phyloP scores from a whole-genome alignment of 2,113 vertebrate species.

The Lepisosteus osseus region DNA sequence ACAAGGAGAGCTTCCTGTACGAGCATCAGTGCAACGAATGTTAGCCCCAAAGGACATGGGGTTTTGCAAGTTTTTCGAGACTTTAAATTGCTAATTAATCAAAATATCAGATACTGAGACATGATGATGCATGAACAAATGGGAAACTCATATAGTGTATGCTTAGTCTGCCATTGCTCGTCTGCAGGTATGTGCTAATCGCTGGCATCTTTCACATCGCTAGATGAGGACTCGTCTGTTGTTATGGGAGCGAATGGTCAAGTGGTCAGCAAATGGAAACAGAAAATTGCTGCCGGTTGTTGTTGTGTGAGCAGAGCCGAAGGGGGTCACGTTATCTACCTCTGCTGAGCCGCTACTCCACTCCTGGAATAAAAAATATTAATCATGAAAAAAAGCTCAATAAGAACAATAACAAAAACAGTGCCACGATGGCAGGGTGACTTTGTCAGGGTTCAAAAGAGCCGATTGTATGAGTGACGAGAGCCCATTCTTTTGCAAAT shows the following conservation, averaged over 20 bases:
- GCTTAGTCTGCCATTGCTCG: neutral
- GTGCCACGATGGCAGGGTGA: neutral
- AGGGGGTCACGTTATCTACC: constrained; percentile 58
- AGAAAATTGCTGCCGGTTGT: constrained; percentile 73
- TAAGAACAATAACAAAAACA: neutral
- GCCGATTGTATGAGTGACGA: too few relatives aligned
- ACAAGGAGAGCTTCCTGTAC: too few relatives aligned
- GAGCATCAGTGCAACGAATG: too few relatives aligned
- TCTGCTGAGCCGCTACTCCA: constrained; percentile 24
- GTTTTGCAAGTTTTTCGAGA: too few relatives aligned
- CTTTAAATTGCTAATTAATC: too few relatives aligned
- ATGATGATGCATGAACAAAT: too few relatives aligned
- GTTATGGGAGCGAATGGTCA: constrained; percentile 63
- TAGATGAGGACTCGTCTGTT: constrained; percentile 52
- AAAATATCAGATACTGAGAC: too few relatives aligned
- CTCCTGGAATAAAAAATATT: neutral
- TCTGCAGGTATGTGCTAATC: constrained; percentile 19
- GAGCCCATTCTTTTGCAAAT: too few relatives aligned
- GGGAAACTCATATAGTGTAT: too few relatives aligned
- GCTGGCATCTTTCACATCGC: neutral
- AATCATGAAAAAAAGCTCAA: constrained; percentile 27
- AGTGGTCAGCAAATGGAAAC: constrained; percentile 77
- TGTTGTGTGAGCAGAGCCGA: constrained; percentile 43
- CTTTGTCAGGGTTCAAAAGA: too few relatives aligned
- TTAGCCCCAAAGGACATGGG: too few relatives aligned